Percentiles rank a stretch among this genome's conserved stretches.
phyloP scores from a whole-genome alignment of 2,113 vertebrate genomes.

The Labeo catla region DNA sequence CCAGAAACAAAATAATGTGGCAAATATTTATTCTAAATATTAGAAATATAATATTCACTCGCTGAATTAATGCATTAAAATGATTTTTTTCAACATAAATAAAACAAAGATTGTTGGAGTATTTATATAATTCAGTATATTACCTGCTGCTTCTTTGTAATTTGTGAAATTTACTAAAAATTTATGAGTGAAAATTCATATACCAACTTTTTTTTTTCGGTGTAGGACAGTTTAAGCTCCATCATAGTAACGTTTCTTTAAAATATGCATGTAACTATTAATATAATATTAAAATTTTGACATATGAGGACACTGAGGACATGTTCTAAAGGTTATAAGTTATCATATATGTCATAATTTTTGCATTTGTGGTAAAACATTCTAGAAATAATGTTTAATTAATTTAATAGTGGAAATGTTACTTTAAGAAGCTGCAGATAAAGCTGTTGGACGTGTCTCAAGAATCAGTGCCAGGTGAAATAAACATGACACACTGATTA shows the following conservation, averaged over 20 bases:
- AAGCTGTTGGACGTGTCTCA: not conserved
- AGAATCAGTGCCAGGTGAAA: not conserved
- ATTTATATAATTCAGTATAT: too few relatives aligned
- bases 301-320: not conserved
- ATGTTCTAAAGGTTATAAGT: not conserved
- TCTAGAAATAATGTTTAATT: not conserved
- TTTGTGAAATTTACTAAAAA: too few relatives aligned
- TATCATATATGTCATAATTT: not conserved
- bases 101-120: too few relatives aligned
- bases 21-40: not conserved
- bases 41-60: too few relatives aligned
- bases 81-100: too few relatives aligned
- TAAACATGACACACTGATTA: not conserved
- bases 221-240: not conserved
- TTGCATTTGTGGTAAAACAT: not conserved
- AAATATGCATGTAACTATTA: not conserved
- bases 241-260: not conserved
- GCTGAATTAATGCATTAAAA: too few relatives aligned
- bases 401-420: not conserved
- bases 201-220: too few relatives aligned
- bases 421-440: conserved; percentile 6
- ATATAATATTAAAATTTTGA: not conserved
- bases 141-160: too few relatives aligned
- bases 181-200: not conserved
- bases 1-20: not conserved